Evolutionary conservation across 2,113 vertebrate species (phyloP).

Genomic region (Cheirogaleus medius): DNA sequence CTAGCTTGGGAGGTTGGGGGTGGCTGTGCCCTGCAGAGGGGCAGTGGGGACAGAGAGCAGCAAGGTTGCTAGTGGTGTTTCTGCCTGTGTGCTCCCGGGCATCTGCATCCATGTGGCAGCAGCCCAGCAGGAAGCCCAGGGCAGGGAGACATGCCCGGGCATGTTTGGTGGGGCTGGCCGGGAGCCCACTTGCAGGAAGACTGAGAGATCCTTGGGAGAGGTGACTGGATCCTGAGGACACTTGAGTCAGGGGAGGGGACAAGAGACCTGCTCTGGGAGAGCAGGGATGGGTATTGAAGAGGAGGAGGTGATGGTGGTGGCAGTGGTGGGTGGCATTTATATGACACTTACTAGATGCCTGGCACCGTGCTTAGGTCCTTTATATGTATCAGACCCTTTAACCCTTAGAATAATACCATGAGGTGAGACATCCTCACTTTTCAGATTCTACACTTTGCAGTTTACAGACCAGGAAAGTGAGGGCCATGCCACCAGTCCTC

Average conservation of each 20-base stretch:
- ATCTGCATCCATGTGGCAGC: background rate
- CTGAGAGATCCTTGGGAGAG: background rate
- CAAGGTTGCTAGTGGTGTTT: background rate
- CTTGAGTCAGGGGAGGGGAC: background rate
- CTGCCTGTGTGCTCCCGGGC: background rate
- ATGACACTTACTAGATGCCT: background rate
- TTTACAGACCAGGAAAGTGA: background rate
- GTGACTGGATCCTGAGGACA: background rate
- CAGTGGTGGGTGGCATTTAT: background rate
- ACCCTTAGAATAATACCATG: background rate
- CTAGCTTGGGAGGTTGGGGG: background rate
- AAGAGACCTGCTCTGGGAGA: background rate
- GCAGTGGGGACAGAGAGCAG: background rate
- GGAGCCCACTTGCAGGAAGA: background rate
- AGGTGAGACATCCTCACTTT: background rate
- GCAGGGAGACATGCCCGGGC: conserved; percentile 23
- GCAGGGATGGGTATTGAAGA: background rate
- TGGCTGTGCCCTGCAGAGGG: background rate
- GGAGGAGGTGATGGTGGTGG: too few species aligned
- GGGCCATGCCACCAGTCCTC: background rate
- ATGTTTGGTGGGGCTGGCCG: conserved; percentile 28
- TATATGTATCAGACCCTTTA: background rate
- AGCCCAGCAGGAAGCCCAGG: background rate
- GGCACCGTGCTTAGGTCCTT: background rate
- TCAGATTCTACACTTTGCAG: background rate